phyloP scores from a whole-genome alignment of 2,888 invertebrate genomes.

The Drosophila prostipennis region DNA sequence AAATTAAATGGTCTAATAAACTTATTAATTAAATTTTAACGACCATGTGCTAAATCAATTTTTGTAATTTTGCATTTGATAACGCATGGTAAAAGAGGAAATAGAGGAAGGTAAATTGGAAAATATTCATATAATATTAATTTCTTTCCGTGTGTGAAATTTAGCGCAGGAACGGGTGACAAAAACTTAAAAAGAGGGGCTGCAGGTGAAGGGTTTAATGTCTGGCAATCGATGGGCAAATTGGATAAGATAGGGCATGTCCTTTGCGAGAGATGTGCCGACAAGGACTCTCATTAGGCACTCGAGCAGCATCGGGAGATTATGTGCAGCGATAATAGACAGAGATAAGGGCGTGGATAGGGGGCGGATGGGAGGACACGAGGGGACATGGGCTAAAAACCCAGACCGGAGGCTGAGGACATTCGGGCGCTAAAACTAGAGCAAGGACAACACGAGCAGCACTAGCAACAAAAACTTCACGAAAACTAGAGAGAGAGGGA shows the following conservation, averaged over 20 bases:
- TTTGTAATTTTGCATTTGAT: not conserved
- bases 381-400: not conserved
- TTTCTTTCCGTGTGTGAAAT: constrained; percentile 14
- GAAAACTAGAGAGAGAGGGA: constrained; percentile 47
- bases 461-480: constrained; percentile 64
- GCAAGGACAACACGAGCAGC: constrained; percentile 63
- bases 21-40: constrained; percentile 9
- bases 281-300: constrained; percentile 63
- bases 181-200: constrained; percentile 37
- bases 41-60: not conserved
- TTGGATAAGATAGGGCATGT: constrained; percentile 58
- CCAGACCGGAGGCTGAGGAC: constrained; percentile 41
- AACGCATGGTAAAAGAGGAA: not conserved
- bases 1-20: constrained; percentile 2
- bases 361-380: not conserved
- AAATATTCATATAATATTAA: constrained; percentile 2
- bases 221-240: constrained; percentile 36
- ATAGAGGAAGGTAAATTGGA: not conserved
- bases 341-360: constrained; percentile 55
- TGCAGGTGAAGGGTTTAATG: constrained; percentile 58
- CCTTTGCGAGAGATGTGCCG: constrained; percentile 34
- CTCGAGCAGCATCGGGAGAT: constrained; percentile 55
- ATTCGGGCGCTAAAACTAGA: constrained; percentile 59
- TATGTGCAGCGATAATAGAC: constrained; percentile 66
- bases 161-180: constrained; percentile 1